A percentile compares a stretch with the other conserved stretches of the same genome.
Conservation (phyloP, 2,113 vertebrate species). For the Oncorhynchus tshawytscha region DNA sequence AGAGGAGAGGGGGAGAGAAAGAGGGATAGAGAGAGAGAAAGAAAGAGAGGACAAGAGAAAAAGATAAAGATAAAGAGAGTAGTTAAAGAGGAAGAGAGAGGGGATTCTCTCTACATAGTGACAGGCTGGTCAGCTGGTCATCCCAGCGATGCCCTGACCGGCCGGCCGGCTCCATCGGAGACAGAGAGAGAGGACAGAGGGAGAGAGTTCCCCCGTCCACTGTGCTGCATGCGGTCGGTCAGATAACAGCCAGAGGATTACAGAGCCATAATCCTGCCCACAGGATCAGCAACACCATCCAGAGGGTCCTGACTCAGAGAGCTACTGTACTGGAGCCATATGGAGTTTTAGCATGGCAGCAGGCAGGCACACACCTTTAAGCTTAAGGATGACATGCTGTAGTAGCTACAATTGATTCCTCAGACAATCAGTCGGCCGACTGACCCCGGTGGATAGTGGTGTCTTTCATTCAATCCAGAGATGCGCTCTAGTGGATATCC, state of each 20-base stretch:
- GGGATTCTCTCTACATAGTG: slow-evolving; percentile 3
- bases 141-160: slow-evolving; percentile 23
- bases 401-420: slow-evolving; percentile 23
- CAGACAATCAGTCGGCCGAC: slow-evolving; percentile 44
- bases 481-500: slow-evolving; percentile 31
- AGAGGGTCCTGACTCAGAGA: slow-evolving; percentile 7
- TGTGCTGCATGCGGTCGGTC: slow-evolving; percentile 27
- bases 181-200: neutral
- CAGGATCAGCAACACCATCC: slow-evolving; percentile 45
- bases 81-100: slow-evolving; percentile 48
- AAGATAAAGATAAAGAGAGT: slow-evolving; percentile 37
- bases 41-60: slow-evolving; percentile 20
- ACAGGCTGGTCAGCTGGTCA: slow-evolving; percentile 53
- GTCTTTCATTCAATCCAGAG: slow-evolving; percentile 32
- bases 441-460: slow-evolving; percentile 44
- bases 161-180: neutral
- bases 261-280: slow-evolving; percentile 65
- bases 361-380: slow-evolving; percentile 36
- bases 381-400: slow-evolving; percentile 24
- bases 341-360: slow-evolving; percentile 27
- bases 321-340: slow-evolving; percentile 10
- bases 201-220: slow-evolving; percentile 26
- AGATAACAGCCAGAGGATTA: slow-evolving; percentile 66
- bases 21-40: neutral
- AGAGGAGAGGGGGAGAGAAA: slow-evolving; percentile 6